A percentile compares a stretch with the other conserved stretches of the same genome.
Evolutionary conservation across 2,113 vertebrate genomes (phyloP).

Genomic region (Rana temporaria): DNA sequence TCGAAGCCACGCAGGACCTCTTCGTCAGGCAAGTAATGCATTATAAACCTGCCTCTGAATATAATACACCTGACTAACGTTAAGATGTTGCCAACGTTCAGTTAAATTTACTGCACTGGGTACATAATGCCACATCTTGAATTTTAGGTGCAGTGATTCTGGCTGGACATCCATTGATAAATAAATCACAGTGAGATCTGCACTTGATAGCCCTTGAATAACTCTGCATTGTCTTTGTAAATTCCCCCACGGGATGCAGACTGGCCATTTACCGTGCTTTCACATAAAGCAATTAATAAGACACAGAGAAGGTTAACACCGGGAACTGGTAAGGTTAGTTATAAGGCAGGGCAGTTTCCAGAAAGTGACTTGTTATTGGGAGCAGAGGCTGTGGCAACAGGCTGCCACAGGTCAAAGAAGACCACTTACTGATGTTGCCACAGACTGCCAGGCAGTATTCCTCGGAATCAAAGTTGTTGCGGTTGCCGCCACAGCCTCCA

Average conservation of each 20-base stretch:
- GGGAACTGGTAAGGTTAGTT: constrained; percentile 68
- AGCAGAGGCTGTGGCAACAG: constrained; percentile 64
- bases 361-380: constrained; percentile 56
- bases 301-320: constrained; percentile 34
- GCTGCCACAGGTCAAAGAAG: constrained; percentile 62
- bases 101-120: too few species aligned
- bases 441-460: constrained; percentile 98
- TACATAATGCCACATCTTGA: too few species aligned
- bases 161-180: too few species aligned
- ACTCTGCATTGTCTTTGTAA: too few species aligned
- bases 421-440: constrained; percentile 96
- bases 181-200: too few species aligned
- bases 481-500: constrained; percentile 97
- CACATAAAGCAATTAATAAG: constrained; percentile 15
- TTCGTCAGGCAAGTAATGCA: too few species aligned
- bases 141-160: too few species aligned
- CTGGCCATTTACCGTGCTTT: neutral
- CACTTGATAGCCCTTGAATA: too few species aligned
- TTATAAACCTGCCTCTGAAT: too few species aligned
- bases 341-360: constrained; percentile 62
- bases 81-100: too few species aligned
- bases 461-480: constrained; percentile 99
- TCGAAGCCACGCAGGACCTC: too few species aligned
- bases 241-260: neutral
- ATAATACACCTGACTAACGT: too few species aligned